Evolutionary conservation across 2,113 vertebrate genomes (phyloP).

Genomic region (Coreoperca whiteheadi): DNA sequence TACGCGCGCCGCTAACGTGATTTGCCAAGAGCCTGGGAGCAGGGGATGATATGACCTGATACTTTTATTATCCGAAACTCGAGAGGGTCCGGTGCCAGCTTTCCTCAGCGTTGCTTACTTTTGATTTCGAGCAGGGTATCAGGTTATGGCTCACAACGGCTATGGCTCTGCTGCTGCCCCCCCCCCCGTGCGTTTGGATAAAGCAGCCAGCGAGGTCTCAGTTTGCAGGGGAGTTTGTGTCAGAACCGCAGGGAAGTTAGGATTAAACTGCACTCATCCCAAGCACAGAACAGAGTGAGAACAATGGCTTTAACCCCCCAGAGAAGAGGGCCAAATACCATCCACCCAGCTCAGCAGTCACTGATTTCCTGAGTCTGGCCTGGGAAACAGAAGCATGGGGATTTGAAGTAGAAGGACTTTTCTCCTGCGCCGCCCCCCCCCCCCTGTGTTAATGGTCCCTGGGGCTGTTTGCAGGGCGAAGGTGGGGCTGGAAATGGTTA

Average conservation of each 20-base stretch:
- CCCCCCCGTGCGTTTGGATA: conserved; percentile 46
- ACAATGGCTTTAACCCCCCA: conserved; percentile 55
- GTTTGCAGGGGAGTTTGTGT: conserved; percentile 65
- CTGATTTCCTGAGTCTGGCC: conserved; percentile 62
- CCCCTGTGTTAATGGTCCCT: conserved; percentile 47
- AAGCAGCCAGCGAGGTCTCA: conserved; percentile 48
- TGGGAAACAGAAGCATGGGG: conserved; percentile 52
- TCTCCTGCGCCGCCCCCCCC: conserved; percentile 5
- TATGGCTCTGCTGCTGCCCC: conserved; percentile 14
- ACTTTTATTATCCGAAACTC: conserved; percentile 59
- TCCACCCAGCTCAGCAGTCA: conserved; percentile 48
- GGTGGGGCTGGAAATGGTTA: conserved; percentile 75
- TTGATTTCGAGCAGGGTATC: conserved; percentile 67
- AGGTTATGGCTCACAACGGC: conserved; percentile 64
- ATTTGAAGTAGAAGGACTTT: conserved; percentile 61
- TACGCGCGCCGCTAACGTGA: conserved; percentile 25
- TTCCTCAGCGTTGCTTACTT: conserved; percentile 55
- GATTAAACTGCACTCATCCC: conserved; percentile 69
- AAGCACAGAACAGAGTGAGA: conserved; percentile 57
- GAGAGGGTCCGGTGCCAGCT: conserved; percentile 44
- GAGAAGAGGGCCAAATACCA: conserved; percentile 51
- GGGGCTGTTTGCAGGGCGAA: conserved; percentile 54
- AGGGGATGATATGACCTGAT: conserved; percentile 54
- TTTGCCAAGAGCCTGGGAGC: conserved; percentile 52
- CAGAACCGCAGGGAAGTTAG: conserved; percentile 57